Conservation (phyloP, 2,797 vertebrate species). For the Chaunax sp. region DNA sequence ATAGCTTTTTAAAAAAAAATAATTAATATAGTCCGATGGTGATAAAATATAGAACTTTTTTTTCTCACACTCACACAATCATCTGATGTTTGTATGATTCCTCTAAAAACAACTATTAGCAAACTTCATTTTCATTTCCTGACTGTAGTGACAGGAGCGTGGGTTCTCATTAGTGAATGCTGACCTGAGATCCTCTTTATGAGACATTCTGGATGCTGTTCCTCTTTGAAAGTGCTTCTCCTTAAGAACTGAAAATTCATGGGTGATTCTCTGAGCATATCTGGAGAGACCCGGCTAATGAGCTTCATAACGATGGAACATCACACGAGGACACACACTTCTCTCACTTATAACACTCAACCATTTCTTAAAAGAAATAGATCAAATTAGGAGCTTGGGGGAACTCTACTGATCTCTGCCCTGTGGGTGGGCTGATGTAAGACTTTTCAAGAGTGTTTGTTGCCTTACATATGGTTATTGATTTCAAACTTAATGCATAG, state of each 20-base stretch:
- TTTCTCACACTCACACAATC: too few relatives aligned
- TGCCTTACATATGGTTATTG: too few relatives aligned
- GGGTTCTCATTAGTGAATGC: constrained; percentile 43
- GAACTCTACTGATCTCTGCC: constrained; percentile 16
- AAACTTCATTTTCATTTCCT: constrained; percentile 22
- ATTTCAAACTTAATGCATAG: too few relatives aligned
- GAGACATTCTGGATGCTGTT: constrained; percentile 22
- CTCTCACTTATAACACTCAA: constrained; percentile 7
- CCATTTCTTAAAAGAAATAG: background rate
- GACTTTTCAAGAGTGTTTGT: too few relatives aligned
- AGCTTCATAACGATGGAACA: constrained; percentile 44
- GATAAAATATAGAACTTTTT: too few relatives aligned
- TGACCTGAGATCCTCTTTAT: constrained; percentile 27
- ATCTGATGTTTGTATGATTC: background rate
- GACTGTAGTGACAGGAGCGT: constrained; percentile 13
- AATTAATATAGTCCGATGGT: too few relatives aligned
- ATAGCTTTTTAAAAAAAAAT: background rate
- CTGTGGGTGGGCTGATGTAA: background rate
- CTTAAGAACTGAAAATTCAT: constrained; percentile 12
- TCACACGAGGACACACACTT: constrained; percentile 11
- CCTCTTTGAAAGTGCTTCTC: constrained; percentile 38
- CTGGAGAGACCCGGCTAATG: constrained; percentile 44
- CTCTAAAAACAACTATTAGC: constrained; percentile 6
- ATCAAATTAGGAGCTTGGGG: constrained; percentile 18
- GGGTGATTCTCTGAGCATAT: constrained; percentile 20